Evolutionary conservation across 2,888 invertebrate genomes (phyloP).

Genomic region (Campoplex capitator): DNA sequence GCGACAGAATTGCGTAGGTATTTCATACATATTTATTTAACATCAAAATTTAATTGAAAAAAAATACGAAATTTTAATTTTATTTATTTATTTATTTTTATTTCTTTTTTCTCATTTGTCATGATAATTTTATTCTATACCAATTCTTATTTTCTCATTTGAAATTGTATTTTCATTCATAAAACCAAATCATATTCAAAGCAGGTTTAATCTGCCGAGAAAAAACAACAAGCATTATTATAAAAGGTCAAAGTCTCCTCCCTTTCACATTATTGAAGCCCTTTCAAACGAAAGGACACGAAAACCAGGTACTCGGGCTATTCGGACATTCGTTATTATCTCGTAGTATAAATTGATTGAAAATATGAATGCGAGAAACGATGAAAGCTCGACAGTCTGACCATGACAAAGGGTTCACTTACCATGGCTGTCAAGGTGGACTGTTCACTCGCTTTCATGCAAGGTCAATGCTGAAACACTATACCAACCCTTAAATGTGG

Average conservation of each 20-base stretch:
- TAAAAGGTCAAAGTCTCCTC: not conserved
- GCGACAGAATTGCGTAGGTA: constrained; percentile 47
- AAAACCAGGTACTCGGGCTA: not conserved
- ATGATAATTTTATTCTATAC: not conserved
- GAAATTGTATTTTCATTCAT: not conserved
- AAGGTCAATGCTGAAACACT: not conserved
- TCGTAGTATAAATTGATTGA: not conserved
- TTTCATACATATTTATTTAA: constrained; percentile 1
- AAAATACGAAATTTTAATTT: not conserved
- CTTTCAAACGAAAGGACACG: not conserved
- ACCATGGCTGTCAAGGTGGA: too few relatives aligned
- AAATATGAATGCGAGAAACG: not conserved
- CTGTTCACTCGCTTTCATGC: not conserved
- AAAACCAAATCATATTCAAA: not conserved
- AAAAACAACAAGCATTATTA: not conserved
- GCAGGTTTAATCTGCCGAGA: not conserved
- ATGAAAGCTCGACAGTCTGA: not conserved
- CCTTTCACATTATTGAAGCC: not conserved
- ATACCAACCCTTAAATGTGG: not conserved
- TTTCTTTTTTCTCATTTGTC: too few relatives aligned
- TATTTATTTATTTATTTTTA: too few relatives aligned
- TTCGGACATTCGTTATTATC: not conserved
- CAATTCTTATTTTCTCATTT: not conserved
- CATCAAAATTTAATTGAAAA: not conserved
- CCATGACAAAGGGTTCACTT: not conserved